Evolutionary conservation across 2,113 vertebrate species (phyloP), one percentile per base, ranked within the genome.

Genomic region (Pachyramphus minor): DNA sequence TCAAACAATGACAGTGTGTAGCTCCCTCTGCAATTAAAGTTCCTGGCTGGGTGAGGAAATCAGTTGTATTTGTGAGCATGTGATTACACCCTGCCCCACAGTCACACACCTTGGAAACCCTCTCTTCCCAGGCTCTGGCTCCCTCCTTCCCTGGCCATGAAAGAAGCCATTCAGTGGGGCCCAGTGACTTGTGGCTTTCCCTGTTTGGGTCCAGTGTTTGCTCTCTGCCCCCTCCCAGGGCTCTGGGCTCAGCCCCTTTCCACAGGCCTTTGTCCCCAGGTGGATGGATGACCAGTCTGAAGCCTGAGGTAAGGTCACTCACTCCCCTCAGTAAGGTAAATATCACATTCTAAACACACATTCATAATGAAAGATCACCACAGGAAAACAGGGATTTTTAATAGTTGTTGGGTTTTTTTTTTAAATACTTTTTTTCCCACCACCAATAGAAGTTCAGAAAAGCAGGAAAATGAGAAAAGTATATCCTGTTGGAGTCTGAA

Each of bases 21-120:
- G 98, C 98, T 98, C 97, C 97, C 97, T 97, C 98, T 98, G 98
- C 99, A 99, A 98, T 98, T 99, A 98, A 98, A 98, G 98, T 97
- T 98, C 98, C 94, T 93, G 96, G 98, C 98, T 96, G 98, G 98
- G 95, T 97, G 97, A 96, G 98, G 98, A 98, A 98, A 98, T 98
- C 98, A 97, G 97, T 88, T 95, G 94, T 90, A 93, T 96, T 97
- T 98, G 96, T 98, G 98, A 98, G 98, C 97, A 97, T 95, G 97
- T 98, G 98, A 98, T 99, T 98, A 98, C 98, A 96, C 92, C 94
- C 97, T 98, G 97, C 96, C 92, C 97, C 95, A 96, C 98, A 98
- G 98, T 98, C 98, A 97, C 22, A 96, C 96, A 92, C 97, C 98
- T 96, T 95, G 90, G 73, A 95, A 94, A 89, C 91, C 87, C 60